Conservation (phyloP, 2,888 invertebrate species). For the Volucella inflata region DNA sequence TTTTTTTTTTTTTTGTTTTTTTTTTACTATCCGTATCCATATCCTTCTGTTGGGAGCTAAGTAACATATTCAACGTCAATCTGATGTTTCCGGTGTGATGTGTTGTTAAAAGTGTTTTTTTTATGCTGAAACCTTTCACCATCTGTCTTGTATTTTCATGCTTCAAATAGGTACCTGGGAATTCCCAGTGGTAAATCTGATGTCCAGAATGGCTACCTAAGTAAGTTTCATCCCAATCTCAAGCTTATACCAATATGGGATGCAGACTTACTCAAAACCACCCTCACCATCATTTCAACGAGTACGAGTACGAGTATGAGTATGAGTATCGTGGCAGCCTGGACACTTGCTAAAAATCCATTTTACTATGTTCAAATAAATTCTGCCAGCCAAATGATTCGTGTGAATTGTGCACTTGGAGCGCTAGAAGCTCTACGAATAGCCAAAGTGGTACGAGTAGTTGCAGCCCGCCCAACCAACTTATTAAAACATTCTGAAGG, state of each 20-base stretch:
- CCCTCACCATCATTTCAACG: conserved; percentile 1
- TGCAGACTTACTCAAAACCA: conserved; percentile 1
- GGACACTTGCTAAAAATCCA: conserved; percentile 65
- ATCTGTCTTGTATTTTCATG: neutral
- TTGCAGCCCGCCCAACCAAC: conserved; percentile 18
- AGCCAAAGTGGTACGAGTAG: neutral
- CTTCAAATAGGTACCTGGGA: conserved; percentile 3
- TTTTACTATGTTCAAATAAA: conserved; percentile 68
- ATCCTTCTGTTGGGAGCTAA: neutral
- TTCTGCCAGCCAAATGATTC: conserved; percentile 72
- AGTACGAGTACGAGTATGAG: no score
- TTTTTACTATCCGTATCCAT: neutral
- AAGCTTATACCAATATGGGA: no score
- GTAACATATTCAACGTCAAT: conserved; percentile 48
- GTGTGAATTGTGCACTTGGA: conserved; percentile 73
- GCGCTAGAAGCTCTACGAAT: neutral
- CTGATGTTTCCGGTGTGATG: conserved; percentile 47
- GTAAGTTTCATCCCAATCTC: no score
- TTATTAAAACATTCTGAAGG: conserved; percentile 34
- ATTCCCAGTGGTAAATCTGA: conserved; percentile 53
- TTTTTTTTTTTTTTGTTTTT: neutral
- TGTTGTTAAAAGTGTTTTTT: conserved; percentile 14
- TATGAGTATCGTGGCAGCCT: conserved; percentile 65
- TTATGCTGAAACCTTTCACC: neutral
- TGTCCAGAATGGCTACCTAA: conserved; percentile 45